Evolutionary conservation across 2,113 vertebrate genomes (phyloP).

Genomic region (Axis porcinus): DNA sequence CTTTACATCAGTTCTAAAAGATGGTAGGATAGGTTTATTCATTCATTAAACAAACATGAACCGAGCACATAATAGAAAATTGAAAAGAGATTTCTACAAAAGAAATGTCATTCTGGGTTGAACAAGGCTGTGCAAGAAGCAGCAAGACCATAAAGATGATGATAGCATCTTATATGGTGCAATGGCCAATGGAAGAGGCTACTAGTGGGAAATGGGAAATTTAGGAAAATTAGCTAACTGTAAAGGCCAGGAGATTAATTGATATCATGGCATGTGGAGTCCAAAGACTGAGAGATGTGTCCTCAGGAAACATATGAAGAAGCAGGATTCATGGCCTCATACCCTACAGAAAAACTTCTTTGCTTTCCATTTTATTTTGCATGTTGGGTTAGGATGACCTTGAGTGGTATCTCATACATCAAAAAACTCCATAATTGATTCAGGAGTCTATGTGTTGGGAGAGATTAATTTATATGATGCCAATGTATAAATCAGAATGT

Average conservation of each 20-base stretch:
- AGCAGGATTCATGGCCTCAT: neutral
- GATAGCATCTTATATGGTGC: neutral
- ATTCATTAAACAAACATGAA: conserved; percentile 11
- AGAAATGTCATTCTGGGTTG: neutral
- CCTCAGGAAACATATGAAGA: neutral
- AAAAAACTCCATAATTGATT: neutral
- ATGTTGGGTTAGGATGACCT: neutral
- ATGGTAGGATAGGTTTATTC: neutral
- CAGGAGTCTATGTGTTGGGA: neutral
- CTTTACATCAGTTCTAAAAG: neutral
- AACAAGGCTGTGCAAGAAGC: neutral
- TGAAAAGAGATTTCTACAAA: neutral
- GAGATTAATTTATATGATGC: neutral
- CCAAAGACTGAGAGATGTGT: neutral
- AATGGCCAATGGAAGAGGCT: too few relatives aligned
- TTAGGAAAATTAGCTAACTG: neutral
- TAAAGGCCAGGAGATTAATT: neutral
- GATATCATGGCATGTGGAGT: neutral
- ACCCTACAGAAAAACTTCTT: neutral
- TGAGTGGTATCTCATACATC: neutral
- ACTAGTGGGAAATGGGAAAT: neutral
- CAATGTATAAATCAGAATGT: neutral
- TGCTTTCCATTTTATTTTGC: neutral
- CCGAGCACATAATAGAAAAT: neutral
- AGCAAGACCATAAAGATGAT: neutral